Evolutionary conservation across 2,888 invertebrate species (phyloP).

Genomic region (Scaeva pyrastri): DNA sequence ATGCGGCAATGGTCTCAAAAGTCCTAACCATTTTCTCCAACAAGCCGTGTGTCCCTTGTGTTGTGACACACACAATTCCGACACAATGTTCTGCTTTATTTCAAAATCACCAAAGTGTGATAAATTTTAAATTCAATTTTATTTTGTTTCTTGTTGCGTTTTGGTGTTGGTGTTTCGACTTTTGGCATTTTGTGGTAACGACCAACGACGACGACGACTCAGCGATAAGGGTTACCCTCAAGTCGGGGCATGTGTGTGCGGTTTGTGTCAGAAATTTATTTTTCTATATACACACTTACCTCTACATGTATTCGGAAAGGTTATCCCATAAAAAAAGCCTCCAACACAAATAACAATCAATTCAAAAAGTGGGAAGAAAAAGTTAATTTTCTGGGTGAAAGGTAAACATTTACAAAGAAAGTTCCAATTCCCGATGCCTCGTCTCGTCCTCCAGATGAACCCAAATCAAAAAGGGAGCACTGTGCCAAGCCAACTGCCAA

Average conservation of each 20-base stretch:
- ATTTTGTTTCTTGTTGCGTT: constrained; percentile 4
- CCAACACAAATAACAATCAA: background rate
- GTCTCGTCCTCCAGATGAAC: too few relatives aligned
- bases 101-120: constrained; percentile 23
- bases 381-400: background rate
- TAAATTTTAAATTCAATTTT: constrained; percentile 31
- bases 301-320: too few relatives aligned
- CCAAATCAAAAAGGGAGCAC: background rate
- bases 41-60: constrained; percentile 5
- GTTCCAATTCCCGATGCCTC: background rate
- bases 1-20: too few relatives aligned
- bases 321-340: too few relatives aligned
- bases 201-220: background rate
- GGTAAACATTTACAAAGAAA: background rate
- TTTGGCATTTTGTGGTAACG: constrained; percentile 19
- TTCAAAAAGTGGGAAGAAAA: background rate
- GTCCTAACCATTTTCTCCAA: constrained; percentile 9
- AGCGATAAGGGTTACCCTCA: background rate
- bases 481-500: background rate
- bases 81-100: constrained; percentile 29
- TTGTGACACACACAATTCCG: constrained; percentile 4
- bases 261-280: background rate
- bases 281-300: background rate
- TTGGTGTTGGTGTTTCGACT: constrained; percentile 23
- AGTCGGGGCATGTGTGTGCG: background rate